These are phyloP conservation scores for Notodonta dromedarius DNA, from an alignment of 2,888 invertebrate genomes.

Conservation along the genomic window DNA sequence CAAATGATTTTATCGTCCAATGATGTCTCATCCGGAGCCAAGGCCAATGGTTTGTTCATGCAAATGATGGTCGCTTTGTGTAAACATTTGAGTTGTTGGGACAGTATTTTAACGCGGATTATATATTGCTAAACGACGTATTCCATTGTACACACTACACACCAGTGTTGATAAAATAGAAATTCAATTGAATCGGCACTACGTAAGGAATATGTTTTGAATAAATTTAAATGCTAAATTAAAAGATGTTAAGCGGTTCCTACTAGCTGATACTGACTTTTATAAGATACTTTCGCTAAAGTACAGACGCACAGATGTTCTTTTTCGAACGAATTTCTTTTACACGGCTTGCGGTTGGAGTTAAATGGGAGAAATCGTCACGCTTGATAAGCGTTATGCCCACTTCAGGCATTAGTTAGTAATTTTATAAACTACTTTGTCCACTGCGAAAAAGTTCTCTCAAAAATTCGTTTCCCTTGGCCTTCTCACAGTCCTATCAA, in stretches of 20 bases:
- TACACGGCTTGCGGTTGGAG: no score
- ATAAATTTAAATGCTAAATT: not conserved
- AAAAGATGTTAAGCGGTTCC: not conserved
- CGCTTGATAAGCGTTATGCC: no score
- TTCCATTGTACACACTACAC: conserved; percentile 10
- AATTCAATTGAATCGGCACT: not conserved
- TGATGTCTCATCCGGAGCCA: conserved; percentile 35
- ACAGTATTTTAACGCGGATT: conserved; percentile 28
- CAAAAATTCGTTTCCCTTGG: no score
- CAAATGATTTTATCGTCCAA: conserved; percentile 22
- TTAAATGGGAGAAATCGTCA: no score
- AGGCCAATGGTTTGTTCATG: conserved; percentile 45
- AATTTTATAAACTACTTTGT: no score
- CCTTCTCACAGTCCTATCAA: no score
- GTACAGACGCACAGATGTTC: no score
- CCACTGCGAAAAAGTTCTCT: no score
- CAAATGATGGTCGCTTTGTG: conserved; percentile 36
- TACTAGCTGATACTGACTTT: not conserved
- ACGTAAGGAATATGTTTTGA: not conserved
- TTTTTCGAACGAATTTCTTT: no score
- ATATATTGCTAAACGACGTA: conserved; percentile 22
- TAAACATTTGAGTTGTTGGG: conserved; percentile 28
- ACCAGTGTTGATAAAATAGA: not conserved
- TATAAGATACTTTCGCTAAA: not conserved
- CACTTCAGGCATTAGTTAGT: no score